Evolutionary conservation across 2,113 vertebrate species (phyloP), one percentile per base, ranked within the genome.

Genomic region (Pungitius pungitius): DNA sequence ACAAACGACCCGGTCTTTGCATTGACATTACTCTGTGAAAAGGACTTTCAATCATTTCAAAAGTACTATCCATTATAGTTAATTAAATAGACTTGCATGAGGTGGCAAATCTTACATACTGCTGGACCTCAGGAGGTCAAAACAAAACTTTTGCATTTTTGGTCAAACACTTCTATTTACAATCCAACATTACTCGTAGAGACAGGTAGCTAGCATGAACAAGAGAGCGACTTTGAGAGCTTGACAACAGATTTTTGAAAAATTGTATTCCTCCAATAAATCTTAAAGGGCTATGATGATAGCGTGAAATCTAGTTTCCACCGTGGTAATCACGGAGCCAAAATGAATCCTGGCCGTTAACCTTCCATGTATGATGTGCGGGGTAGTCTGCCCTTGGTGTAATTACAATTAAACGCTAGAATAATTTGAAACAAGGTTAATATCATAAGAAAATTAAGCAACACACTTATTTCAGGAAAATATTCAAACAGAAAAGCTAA

Each of bases 291-390:
- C 57, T 37, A 51, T 43, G 60, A 24, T 70, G 15, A 45, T 33
- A 26, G 8, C 12, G 24, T 81, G 39, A 43, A 80, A 82, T 54
- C 43, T 58, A 73, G 60, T 80, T 30, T 61, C 30, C 43, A 62
- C 12, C 68, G 75, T 71, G 49, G 24, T 13, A 75, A 69, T 75
- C 26, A 60, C 55, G 39, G 58, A 65, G 47, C 63, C 43, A 56
- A 35, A 62, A 52, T 74, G 47, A 75, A 68, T 77, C 55, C 27
- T 30, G 4, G 70, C 30, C 26, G 22, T 30, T 69, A 84, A 76
- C 42, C 26, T 15, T 13, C 37, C 26, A 54, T 33, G 39, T 71
- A 22, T 49, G 13, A 55, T 51, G 51, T 57, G 30, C 56, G 56
- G 57, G n/a, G 42, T 42, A 77, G 62, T 65, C 42, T 35, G 42